Evolutionary conservation across 1,140 invertebrate species (phyloP), one percentile per base, ranked within the genome.

Genomic region (Neuroterus valhalla): DNA sequence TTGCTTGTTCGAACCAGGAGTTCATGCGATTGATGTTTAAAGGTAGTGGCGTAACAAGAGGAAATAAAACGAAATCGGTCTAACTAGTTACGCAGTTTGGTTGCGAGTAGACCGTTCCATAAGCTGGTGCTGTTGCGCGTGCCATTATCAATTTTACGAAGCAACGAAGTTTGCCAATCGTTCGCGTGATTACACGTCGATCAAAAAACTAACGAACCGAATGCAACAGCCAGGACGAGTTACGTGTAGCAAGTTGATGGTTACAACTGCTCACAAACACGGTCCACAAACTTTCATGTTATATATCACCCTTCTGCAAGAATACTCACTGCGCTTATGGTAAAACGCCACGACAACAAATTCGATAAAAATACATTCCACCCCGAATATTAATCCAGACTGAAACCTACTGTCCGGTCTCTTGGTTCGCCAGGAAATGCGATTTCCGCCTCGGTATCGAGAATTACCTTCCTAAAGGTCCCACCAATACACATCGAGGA

Each of bases 111-210:
- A 23, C 14, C 23, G 21, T 2, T 38, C 23, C 23, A 26, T 62
- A n/a, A 26, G 23, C 23, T 12, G 10, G 3, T 31, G 55, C n/a
- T 62, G 23, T 62, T 62, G 55, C 23, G 55, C 55, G 55, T 62
- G 55, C 55, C 55, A 62, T 62, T 62, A 62, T 62, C 55, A 67
- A 66, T 75, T 75, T 75, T 71, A 52, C 66, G 69, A 71, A 75
- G 45, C 70, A 71, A 71, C 69, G 2, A 71, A 75, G 69, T 75
- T 71, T 69, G 48, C 74, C 70, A 68, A 62, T 62, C 55, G 44
- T 67, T 70, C 71, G 68, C 68, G 75, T 73, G 73, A 77, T 77
- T 77, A 73, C 68, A 72, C 71, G 71, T 73, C 71, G 71, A 77
- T 73, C 75, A 70, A 77, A 55, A 70, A 46, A 76, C 70, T 70